These are phyloP conservation scores for Drosophila monieri DNA, from an alignment of 2,888 invertebrate genomes.

Conservation along the genomic window DNA sequence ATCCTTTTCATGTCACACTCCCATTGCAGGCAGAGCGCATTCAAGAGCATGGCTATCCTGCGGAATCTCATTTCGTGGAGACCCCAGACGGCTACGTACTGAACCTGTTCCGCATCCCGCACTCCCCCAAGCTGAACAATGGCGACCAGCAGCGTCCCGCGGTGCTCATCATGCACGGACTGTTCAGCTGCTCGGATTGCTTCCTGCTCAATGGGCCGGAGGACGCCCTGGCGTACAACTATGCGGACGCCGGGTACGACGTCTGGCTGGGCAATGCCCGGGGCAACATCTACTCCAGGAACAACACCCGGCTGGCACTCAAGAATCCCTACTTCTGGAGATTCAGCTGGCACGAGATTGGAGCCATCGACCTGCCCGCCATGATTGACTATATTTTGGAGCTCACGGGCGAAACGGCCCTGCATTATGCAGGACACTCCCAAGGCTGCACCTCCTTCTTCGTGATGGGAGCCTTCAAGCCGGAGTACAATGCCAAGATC, in stretches of 20 bases:
- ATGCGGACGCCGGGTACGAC: constrained; percentile 85
- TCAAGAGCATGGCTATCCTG: constrained; percentile 85
- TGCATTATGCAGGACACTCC: constrained; percentile 88
- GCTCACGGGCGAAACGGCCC: constrained; percentile 83
- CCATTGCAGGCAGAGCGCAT: constrained; percentile 74
- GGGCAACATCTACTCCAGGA: constrained; percentile 87
- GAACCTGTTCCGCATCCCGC: constrained; percentile 91
- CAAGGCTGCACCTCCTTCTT: constrained; percentile 85
- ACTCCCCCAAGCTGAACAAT: constrained; percentile 82
- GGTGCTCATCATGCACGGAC: constrained; percentile 91
- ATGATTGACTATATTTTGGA: constrained; percentile 86
- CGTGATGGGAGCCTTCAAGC: constrained; percentile 83
- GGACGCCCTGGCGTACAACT: constrained; percentile 85
- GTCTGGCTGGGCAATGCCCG: constrained; percentile 88
- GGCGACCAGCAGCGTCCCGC: constrained; percentile 84
- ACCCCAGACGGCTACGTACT: constrained; percentile 94
- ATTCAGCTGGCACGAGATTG: constrained; percentile 86
- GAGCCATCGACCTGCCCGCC: constrained; percentile 86
- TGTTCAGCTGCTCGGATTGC: constrained; percentile 87
- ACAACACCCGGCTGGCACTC: constrained; percentile 83
- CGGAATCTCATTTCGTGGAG: constrained; percentile 88
- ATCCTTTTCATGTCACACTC: constrained; percentile 4
- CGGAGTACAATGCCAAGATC: constrained; percentile 85
- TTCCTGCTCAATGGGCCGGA: constrained; percentile 89
- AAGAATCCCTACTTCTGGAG: constrained; percentile 79